Evolutionary conservation across 2,888 invertebrate genomes (phyloP).

Genomic region (Agriopis marginaria): DNA sequence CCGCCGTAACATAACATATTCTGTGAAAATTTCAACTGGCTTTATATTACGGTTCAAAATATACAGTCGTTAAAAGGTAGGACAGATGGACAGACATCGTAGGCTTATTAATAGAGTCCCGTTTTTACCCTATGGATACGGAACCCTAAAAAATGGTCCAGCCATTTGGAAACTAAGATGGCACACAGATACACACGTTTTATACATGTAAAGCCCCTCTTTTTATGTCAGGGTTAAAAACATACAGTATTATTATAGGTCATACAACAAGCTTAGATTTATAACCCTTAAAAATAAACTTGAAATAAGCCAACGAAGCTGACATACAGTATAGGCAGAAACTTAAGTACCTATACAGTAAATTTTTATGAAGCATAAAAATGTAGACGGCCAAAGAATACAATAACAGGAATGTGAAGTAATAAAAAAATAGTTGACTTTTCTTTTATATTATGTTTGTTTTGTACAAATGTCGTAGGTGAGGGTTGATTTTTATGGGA

Average conservation of each 20-base stretch:
- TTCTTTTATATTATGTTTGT: conserved; percentile 49
- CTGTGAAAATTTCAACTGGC: too few relatives aligned
- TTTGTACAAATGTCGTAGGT: conserved; percentile 44
- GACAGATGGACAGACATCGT: too few relatives aligned
- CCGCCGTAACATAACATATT: too few relatives aligned
- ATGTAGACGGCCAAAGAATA: conserved; percentile 54
- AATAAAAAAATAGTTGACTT: conserved; percentile 55
- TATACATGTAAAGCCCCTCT: background rate
- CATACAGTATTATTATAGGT: conserved; percentile 3
- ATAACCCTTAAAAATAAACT: conserved; percentile 49
- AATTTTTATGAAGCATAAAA: conserved; percentile 66
- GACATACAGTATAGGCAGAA: conserved; percentile 57
- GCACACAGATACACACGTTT: background rate
- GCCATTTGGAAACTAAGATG: too few relatives aligned
- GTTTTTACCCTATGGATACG: too few relatives aligned
- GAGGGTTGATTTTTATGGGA: conserved; percentile 32
- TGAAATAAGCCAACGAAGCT: conserved; percentile 57
- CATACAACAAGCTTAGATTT: conserved; percentile 31
- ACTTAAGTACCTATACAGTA: conserved; percentile 59
- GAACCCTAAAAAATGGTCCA: too few relatives aligned
- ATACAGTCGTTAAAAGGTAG: too few relatives aligned
- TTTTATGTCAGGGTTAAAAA: background rate
- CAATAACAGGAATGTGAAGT: conserved; percentile 55
- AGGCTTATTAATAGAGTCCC: too few relatives aligned
- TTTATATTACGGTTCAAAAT: too few relatives aligned